Conservation (phyloP, 2,888 invertebrate genomes). For the Beris chalybata region DNA sequence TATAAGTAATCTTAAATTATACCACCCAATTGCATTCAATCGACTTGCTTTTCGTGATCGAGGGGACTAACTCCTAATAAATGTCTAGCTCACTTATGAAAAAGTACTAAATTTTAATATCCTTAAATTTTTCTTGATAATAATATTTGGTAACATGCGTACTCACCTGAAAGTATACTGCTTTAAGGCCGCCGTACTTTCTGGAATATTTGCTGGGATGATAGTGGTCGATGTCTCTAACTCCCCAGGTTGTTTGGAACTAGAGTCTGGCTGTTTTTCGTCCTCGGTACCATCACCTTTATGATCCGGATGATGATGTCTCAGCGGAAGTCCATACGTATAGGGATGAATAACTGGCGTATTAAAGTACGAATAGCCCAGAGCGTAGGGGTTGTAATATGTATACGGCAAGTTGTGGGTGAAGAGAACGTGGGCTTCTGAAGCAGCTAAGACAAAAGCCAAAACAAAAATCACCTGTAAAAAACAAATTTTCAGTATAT, state of each 20-base stretch:
- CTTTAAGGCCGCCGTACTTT: neutral
- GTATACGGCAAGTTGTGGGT: neutral
- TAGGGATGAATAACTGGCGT: neutral
- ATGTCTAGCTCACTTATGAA: too few species aligned
- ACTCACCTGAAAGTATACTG: conserved; percentile 1
- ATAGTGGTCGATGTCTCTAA: neutral
- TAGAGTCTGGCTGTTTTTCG: neutral
- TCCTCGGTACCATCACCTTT: conserved; percentile 8
- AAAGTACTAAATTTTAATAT: too few species aligned
- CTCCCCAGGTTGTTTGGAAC: neutral
- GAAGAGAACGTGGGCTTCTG: neutral
- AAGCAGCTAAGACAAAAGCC: neutral
- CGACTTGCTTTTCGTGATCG: too few species aligned
- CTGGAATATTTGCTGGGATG: neutral
- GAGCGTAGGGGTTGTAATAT: conserved; percentile 3
- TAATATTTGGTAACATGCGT: too few species aligned
- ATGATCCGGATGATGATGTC: conserved; percentile 7
- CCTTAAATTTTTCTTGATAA: too few species aligned
- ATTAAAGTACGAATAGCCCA: neutral
- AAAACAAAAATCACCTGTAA: neutral
- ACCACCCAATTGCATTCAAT: too few species aligned
- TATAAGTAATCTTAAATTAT: too few species aligned
- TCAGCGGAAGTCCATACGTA: neutral
- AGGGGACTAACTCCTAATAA: too few species aligned
- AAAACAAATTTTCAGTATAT: neutral